Conservation (phyloP, 2,113 vertebrate genomes). For the Rallus limicola region DNA sequence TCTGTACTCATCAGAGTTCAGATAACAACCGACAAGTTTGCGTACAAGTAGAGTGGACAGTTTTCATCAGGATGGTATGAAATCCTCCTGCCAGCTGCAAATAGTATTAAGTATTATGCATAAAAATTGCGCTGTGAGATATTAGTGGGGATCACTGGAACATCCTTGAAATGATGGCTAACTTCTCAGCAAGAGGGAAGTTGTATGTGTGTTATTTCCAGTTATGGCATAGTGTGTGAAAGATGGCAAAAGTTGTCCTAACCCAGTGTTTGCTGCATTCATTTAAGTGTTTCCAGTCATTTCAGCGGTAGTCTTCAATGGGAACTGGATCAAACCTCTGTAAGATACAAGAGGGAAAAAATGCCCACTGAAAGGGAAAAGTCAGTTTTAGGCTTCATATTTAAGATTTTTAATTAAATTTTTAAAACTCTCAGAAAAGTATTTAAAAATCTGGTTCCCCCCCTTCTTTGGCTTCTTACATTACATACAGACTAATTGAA, state of each 20-base stretch:
- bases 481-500: neutral
- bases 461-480: neutral
- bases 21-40: neutral
- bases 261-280: neutral
- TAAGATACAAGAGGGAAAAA: neutral
- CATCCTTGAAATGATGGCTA: neutral
- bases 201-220: neutral
- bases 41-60: fast-evolving
- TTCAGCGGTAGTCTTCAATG: neutral
- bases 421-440: neutral
- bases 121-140: neutral
- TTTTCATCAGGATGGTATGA: neutral
- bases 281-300: neutral
- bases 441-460: neutral
- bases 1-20: neutral
- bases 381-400: neutral
- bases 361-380: neutral
- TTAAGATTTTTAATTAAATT: neutral
- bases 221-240: neutral
- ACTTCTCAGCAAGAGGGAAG: neutral
- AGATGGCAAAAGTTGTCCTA: neutral
- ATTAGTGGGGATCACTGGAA: neutral
- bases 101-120: neutral
- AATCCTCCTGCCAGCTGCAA: neutral
- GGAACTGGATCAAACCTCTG: neutral